These are phyloP conservation scores for Hypena proboscidalis DNA, from an alignment of 2,888 invertebrate species.

Conservation along the genomic window DNA sequence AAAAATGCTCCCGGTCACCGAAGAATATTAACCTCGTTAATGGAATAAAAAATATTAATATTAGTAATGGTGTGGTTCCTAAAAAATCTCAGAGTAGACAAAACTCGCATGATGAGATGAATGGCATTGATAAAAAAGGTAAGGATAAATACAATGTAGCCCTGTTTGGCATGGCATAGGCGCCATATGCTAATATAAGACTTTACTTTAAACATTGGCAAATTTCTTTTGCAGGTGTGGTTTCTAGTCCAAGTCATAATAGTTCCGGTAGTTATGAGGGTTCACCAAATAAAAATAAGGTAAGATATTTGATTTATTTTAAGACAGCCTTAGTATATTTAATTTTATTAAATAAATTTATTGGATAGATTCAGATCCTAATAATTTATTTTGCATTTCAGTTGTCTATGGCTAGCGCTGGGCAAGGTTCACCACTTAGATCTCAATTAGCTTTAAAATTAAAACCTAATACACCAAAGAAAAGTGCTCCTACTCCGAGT, in stretches of 20 bases:
- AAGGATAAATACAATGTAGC: conserved; percentile 1
- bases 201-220: not conserved
- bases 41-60: conserved; percentile 76
- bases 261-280: conserved; percentile 70
- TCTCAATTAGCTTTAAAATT: conserved; percentile 89
- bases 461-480: conserved; percentile 85
- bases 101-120: conserved; percentile 72
- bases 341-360: no score
- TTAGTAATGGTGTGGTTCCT: conserved; percentile 73
- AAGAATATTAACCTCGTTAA: conserved; percentile 77
- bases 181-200: no score
- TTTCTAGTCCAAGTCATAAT: conserved; percentile 74
- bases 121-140: conserved; percentile 75
- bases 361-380: not conserved
- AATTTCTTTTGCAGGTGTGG: conserved; percentile 57
- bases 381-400: conserved; percentile 61
- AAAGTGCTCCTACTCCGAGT: conserved; percentile 71
- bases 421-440: conserved; percentile 90
- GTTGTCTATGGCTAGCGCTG: conserved; percentile 83
- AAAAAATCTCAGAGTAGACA: conserved; percentile 72
- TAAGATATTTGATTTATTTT: conserved; percentile 32
- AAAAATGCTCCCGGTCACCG: conserved; percentile 62
- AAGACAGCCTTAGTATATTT: no score
- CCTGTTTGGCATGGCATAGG: not conserved
- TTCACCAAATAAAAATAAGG: conserved; percentile 79